Base-by-base conservation (phyloP, 1,140 invertebrate genomes). In the Macrosteles quadrilineatus region DNA sequence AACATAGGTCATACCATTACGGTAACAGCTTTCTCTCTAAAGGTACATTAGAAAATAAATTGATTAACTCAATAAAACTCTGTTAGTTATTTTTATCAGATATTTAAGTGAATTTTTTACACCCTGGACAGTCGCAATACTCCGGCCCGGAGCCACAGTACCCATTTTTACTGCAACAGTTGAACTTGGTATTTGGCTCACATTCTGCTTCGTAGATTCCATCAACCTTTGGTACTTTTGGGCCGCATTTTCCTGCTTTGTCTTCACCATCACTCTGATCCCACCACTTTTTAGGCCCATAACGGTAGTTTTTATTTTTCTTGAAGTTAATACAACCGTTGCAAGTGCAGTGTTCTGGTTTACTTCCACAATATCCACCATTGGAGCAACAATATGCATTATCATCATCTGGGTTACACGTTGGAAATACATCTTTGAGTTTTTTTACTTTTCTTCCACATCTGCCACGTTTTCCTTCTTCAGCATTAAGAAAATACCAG, bases 361-460 rank as follows among this genome's bases (percentile, higher is more conserved):
- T 59, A 27, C 29, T 68, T 21, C 73, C 73, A 30, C 73, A 74
- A 27, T 74, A 74, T 25, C 71, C 68, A 0, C 67, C 73, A 17
- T 69, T 69, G 23, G 73, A 74, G 55, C 73, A 74, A 43, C 73
- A 74, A 63, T 70, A 64, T 19, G 47, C 59, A 23, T 65, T 68
- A 6, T 70, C 68, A 50, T 74, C 73, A 19, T 74, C 71, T 1
- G 73, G 73, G 43, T 74, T 74, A 25, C 73, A 74, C 1, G 63
- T 72, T 9, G 73, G 67, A 25, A 63, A 67, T 12, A 63, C 27
- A 21, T 59, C 71, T 21, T 74, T 72, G 27, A 74, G 67, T 63
- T 70, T 68, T 19, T 68, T 71, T 21, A 72, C 64, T 30, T 55
- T 50, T 47, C 55, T 30, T 14, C 73, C 73, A 67, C 73, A 74